phyloP scores from a whole-genome alignment of 2,113 vertebrate species.

The Protobothrops mucrosquamatus region DNA sequence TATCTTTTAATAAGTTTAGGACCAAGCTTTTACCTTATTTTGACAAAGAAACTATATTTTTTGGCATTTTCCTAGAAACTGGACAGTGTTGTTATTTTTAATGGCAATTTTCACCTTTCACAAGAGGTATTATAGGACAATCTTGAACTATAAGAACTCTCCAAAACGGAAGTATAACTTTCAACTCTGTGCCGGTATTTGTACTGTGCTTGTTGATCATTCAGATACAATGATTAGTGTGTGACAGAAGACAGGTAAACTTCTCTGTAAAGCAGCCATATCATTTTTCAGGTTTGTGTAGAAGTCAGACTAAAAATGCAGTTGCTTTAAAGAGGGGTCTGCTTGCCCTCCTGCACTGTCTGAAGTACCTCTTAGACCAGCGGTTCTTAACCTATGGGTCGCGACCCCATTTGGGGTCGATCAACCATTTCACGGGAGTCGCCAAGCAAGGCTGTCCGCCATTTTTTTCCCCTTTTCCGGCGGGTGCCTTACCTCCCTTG shows the following conservation, averaged over 20 bases:
- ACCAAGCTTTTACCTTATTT: not conserved
- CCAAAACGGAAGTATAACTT: not conserved
- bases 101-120: not conserved
- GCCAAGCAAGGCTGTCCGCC: too few relatives aligned
- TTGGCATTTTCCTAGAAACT: not conserved
- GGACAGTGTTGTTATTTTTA: not conserved
- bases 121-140: not conserved
- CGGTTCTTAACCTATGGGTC: too few relatives aligned
- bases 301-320: not conserved
- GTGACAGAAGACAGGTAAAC: not conserved
- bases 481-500: too few relatives aligned
- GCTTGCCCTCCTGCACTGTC: not conserved
- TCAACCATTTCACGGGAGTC: too few relatives aligned
- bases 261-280: not conserved
- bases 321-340: not conserved
- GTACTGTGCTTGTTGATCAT: not conserved
- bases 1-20: not conserved
- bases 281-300: not conserved
- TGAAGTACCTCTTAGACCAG: not conserved
- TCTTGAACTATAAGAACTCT: not conserved
- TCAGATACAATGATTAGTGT: not conserved
- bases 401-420: too few relatives aligned
- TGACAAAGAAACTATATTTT: not conserved
- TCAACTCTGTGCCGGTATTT: not conserved
- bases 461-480: too few relatives aligned